Evolutionary conservation across 2,888 invertebrate species (phyloP).

Genomic region (Hypercompe scribonia): DNA sequence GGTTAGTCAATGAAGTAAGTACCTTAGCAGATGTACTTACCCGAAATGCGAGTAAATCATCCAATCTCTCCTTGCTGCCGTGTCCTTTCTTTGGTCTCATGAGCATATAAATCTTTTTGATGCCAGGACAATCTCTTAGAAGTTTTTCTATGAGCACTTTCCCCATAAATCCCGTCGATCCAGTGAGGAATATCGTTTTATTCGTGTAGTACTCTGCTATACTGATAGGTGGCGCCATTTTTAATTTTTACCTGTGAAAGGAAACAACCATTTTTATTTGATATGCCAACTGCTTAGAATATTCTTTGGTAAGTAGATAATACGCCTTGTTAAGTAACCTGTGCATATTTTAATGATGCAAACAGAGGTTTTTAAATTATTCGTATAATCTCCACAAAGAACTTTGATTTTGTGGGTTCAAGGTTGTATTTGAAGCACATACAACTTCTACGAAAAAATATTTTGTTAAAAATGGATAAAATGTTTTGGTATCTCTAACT

Average conservation of each 20-base stretch:
- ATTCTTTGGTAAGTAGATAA: neutral
- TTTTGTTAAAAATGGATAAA: too few species aligned
- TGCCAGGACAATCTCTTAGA: constrained; percentile 89
- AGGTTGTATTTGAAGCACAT: neutral
- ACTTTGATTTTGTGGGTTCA: neutral
- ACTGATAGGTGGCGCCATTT: constrained; percentile 73
- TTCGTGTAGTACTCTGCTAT: constrained; percentile 87
- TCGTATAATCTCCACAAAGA: neutral
- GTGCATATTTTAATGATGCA: neutral
- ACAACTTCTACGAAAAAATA: too few species aligned
- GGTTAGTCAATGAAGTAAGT: neutral
- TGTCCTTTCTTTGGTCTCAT: constrained; percentile 91
- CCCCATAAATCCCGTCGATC: constrained; percentile 94
- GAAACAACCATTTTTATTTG: constrained; percentile 4
- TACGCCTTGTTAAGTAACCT: neutral
- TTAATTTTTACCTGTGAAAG: constrained; percentile 37
- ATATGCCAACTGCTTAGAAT: neutral
- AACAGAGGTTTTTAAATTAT: neutral
- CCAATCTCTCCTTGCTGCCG: constrained; percentile 87
- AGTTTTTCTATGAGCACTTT: constrained; percentile 94
- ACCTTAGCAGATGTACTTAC: constrained; percentile 68
- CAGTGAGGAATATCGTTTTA: constrained; percentile 91
- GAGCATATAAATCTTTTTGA: constrained; percentile 90
- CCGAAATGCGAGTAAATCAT: constrained; percentile 83
- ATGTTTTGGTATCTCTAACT: too few species aligned